These are phyloP conservation scores for Elgaria multicarinata DNA, from an alignment of 2,113 vertebrate genomes.

Conservation along the genomic window DNA sequence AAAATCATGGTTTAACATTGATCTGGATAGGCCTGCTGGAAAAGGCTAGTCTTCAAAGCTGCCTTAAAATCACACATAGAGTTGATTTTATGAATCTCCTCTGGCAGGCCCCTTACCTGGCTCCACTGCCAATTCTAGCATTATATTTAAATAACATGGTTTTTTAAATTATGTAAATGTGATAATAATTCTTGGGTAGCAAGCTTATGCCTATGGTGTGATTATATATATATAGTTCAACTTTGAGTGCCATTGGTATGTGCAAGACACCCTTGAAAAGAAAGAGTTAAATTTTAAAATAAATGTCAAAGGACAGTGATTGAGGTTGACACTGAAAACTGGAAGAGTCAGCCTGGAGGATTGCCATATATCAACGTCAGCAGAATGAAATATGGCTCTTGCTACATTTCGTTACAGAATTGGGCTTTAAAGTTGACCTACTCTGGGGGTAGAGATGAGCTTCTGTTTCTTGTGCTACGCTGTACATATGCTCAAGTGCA, in stretches of 20 bases:
- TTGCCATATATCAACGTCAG: neutral
- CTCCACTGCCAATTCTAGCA: too few relatives aligned
- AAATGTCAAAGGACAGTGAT: neutral
- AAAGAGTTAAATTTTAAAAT: slow-evolving; percentile 34
- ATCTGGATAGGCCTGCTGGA: too few relatives aligned
- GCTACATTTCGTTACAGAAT: neutral
- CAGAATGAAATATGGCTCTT: slow-evolving; percentile 17
- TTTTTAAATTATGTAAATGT: neutral
- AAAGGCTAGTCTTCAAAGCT: too few relatives aligned
- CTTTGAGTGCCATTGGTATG: too few relatives aligned
- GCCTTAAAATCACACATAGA: too few relatives aligned
- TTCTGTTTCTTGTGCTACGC: neutral
- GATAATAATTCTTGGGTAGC: neutral
- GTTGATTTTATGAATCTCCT: too few relatives aligned
- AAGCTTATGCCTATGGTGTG: too few relatives aligned
- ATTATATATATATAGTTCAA: too few relatives aligned
- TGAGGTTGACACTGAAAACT: slow-evolving; percentile 29
- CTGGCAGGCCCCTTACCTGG: too few relatives aligned
- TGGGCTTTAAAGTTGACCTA: slow-evolving; percentile 20
- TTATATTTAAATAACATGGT: too few relatives aligned
- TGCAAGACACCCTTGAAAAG: neutral
- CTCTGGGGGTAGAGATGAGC: neutral
- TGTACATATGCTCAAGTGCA: neutral
- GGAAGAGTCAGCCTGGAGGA: neutral
- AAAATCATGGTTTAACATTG: too few relatives aligned